A percentile compares a stretch with the other conserved stretches of the same genome.
Conservation (phyloP, 2,797 vertebrate species). For the Pipistrellus pygmaeus region DNA sequence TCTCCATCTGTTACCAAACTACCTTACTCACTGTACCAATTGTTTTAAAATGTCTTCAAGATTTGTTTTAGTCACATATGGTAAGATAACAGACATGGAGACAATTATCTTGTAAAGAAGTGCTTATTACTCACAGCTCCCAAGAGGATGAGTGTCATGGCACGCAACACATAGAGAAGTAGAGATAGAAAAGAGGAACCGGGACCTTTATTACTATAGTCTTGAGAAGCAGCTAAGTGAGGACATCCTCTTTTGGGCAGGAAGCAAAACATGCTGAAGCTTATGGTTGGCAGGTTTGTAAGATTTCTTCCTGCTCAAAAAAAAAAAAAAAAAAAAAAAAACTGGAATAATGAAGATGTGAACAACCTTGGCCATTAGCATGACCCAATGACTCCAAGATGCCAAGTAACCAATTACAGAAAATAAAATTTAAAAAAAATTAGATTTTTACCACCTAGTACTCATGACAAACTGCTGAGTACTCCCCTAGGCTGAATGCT, state of each 20-base stretch:
- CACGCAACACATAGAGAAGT: neutral
- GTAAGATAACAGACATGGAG: neutral
- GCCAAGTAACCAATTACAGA: neutral
- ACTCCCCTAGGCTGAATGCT: neutral
- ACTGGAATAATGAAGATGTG: neutral
- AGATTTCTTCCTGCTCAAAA: neutral
- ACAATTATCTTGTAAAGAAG: neutral
- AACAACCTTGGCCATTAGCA: neutral
- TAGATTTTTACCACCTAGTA: neutral
- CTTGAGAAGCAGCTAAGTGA: neutral
- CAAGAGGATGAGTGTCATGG: neutral
- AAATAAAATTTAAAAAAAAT: neutral
- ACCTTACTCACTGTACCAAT: neutral
- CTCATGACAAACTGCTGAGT: neutral
- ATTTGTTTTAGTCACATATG: neutral
- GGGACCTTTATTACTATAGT: neutral
- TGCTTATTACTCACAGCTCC: neutral
- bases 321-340: neutral
- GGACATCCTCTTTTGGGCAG: neutral
- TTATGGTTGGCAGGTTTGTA: neutral
- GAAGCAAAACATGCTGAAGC: neutral
- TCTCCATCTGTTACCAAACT: neutral
- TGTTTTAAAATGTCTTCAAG: conserved; percentile 24
- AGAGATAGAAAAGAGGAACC: neutral
- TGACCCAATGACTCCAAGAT: neutral